Evolutionary conservation across 2,888 invertebrate genomes (phyloP), one percentile per base, ranked within the genome.

Genomic region (Caenorhabditis afra): DNA sequence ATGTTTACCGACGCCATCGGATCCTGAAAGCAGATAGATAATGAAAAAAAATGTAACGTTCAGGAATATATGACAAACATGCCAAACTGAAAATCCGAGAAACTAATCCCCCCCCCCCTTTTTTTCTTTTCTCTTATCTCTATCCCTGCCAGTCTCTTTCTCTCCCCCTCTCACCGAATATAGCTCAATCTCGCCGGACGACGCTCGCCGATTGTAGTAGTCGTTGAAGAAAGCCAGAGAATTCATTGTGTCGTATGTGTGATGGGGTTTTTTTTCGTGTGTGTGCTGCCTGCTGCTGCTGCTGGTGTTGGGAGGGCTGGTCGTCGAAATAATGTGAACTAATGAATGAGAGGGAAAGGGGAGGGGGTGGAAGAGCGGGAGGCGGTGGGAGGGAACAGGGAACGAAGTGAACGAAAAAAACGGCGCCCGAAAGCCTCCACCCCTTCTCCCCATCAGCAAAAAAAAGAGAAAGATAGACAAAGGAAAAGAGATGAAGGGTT

Each of bases 131-230:
- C 29, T 29, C 29, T 29, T 3, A 3, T 29, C 7, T 29, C 7
- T 7, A 5, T 29, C 29, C 7, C 29, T 29, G 29, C 29, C n/a
- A n/a, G n/a, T 29, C 7, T 29, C 29, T 7, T 29, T 29, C 7
- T 29, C 4, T 29, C n/a, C n/a, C n/a, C 7, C 37, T 14, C 41
- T 49, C 22, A 71, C 71, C 62, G 62, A 62, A 53, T 55, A 71
- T 3, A 55, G 18, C 49, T 71, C 62, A 20, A 67, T 18, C 39
- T 71, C 58, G 14, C 73, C 64, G 3, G 73, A 73, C 3, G 73
- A 73, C 14, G 73, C 44, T 18, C 73, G 39, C 41, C 73, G 37
- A 45, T 64, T 57, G 58, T 73, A 73, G 58, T 73, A 73, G 44
- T 73, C 64, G 73, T 64, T 50, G 44, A 64, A 73, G 18, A 14